Base-by-base conservation (phyloP, 2,797 vertebrate species). In the Pantherophis vulpinus region DNA sequence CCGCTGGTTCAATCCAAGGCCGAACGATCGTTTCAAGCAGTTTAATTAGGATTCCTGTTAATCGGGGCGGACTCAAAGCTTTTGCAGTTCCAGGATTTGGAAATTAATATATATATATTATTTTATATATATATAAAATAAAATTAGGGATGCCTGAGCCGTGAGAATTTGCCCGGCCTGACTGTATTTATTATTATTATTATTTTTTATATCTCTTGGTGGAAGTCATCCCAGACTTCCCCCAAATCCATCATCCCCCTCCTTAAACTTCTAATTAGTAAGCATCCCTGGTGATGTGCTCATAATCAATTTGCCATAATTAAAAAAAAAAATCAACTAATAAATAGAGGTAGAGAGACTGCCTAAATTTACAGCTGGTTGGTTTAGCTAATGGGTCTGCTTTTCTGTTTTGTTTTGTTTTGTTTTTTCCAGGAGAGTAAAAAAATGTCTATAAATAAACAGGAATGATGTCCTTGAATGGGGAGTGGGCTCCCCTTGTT, bases 251-350 rank as follows among this genome's bases (percentile, higher is more conserved):
- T 94, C 95, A 95, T 96, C 96, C 95, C 60, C 25, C 9, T 96
- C 96, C 94, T 93, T n/a, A 95, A 96, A 97, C 93, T 96, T 96
- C 95, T 95, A 95, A 97, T 97, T 96, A 96, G 96, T 95, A 95
- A 95, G 93, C 91, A 94, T 97, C 97, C 94, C 96, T 93, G 90
- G 96, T 94, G 97, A 93, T 93, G 92, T 58, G 90, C 96, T 95
- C 93, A 94, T 95, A 95, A 95, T 95, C 96, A 96, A 95, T 91
- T 96, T 95, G 88, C 86, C 93, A 95, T 95, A 96, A 97, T 97
- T 97, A 97, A 97, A 97, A 96, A 8, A 91, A 61, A 61, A 61
- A 58, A 42, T 95, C 95, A 95, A 89, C 93, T 96, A 96, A 96
- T 97, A 97, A 97, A 94, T 96, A 97, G 95, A 92, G 90, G 93